Evolutionary conservation across 2,113 vertebrate genomes (phyloP), one percentile per base, ranked within the genome.

Genomic region (Festucalex cinctus): DNA sequence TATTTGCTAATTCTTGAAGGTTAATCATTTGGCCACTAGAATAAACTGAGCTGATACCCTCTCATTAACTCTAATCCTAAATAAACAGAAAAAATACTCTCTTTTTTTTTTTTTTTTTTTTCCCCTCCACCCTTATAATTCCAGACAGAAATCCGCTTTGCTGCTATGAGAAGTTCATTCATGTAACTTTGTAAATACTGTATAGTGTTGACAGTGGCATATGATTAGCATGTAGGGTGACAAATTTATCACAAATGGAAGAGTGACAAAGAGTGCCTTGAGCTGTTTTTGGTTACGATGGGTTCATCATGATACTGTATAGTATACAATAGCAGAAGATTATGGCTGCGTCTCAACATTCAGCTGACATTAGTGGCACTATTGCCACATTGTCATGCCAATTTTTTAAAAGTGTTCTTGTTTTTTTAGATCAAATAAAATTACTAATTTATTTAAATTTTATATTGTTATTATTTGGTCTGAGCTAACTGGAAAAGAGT

Each of bases 401-500:
- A n/a, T n/a, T 16, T 44, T 44, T 17, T 5, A 16, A 5, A 5
- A 14, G 0, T 41, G 37, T 39, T 39, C 9, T 9, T 14, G 4
- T 48, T 6, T 48, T 20, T 9, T 48, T 48, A 20, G 6, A 48
- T n/a, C 0, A 48, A 20, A n/a, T 48, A 20, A 48, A 48, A 20
- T 48, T 6, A 1, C 17, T 28, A 28, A 66, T 58, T 62, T 16
- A 19, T 32, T 17, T 37, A 14, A 10, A 0, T 16, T 5, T 59
- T 36, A 22, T 2, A 26, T 24, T 24, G 49, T 13, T 26, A 49
- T n/a, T 26, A 49, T 24, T n/a, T 5, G 7, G n/a, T 57, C 49
- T 57, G 22, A 5, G 19, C 56, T 57, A 59, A 74, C 51, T 20
- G 68, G 54, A 20, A 63, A 79, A 79, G 74, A 75, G 76, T 83